Evolutionary conservation across 2,888 invertebrate species (phyloP), one percentile per base, ranked within the genome.

Genomic region (Argyresthia albistria): DNA sequence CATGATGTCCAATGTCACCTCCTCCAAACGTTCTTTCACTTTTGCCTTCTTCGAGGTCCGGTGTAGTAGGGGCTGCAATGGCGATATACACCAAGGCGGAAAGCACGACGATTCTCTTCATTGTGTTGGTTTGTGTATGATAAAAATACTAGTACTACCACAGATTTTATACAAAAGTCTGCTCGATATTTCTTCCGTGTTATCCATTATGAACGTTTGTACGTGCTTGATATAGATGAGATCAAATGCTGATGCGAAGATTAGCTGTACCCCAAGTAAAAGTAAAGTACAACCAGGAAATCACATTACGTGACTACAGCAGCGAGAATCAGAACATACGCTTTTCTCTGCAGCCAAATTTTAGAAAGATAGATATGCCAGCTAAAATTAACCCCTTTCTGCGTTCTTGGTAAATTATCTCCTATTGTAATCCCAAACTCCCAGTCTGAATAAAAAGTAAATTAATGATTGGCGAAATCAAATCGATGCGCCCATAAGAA

Each of bases 101-200:
- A 56, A 86, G 62, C 64, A 78, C 71, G 60, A 80, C 62, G 60
- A 80, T 59, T 61, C 72, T 76, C 80, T 80, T 81, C 84, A 84
- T 86, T 59, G 70, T 80, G 68, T 61, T 25, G 51, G 12, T 43
- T 15, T 51, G 43, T 45, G 14, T 14, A 9, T 51, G 51, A 51
- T 51, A 10, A 11, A 14, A 35, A 8, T 15, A 43, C 4, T 14
- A 8, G 1, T 7, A 8, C 11, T 8, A 39, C 46, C 16, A 4
- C n/a, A 35, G 10, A 53, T 67, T 84, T 81, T 86, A 86, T 86
- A 86, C 73, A 35, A 50, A 3, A 14, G 10, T 35, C 10, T 1
- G 14, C 15, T 48, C 37, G 1, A n/a, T 12, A 2, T 7, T 12
- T 12, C 35, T 16, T 9, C 1, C n/a, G 8, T 11, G 8, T 12